Conservation (phyloP, 2,797 vertebrate genomes). For the Aratinga solstitialis region DNA sequence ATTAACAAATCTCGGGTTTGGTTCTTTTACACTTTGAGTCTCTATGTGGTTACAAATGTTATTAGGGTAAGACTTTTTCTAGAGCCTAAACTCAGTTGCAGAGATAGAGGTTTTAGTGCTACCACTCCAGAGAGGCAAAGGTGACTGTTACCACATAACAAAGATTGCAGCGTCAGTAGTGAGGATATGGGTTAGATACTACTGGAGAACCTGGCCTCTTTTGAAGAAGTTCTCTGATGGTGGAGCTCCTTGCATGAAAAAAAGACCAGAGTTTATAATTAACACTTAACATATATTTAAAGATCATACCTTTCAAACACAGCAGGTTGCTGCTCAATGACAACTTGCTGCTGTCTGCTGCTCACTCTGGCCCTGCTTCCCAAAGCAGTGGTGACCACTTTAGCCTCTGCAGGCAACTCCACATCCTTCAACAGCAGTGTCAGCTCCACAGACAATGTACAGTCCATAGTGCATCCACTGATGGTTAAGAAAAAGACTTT, state of each 20-base stretch:
- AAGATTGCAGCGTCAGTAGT: accelerated
- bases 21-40: neutral
- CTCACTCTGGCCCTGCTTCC: neutral
- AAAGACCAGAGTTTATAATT: neutral
- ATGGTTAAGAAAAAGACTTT: neutral
- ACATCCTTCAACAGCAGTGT: neutral
- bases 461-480: neutral
- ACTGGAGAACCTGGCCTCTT: neutral
- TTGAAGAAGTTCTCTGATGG: neutral
- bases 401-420: neutral
- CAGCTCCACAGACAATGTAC: neutral
- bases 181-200: neutral
- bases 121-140: neutral
- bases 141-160: neutral
- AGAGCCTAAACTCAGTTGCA: neutral
- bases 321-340: neutral
- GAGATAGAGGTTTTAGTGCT: neutral
- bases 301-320: conserved; percentile 23
- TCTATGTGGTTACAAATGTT: neutral
- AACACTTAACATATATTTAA: neutral
- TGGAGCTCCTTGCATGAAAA: neutral
- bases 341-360: neutral
- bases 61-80: neutral
- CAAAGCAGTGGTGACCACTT: neutral
- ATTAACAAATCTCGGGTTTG: neutral